Conservation (phyloP, 1,140 invertebrate species). For the Atta colombica region DNA sequence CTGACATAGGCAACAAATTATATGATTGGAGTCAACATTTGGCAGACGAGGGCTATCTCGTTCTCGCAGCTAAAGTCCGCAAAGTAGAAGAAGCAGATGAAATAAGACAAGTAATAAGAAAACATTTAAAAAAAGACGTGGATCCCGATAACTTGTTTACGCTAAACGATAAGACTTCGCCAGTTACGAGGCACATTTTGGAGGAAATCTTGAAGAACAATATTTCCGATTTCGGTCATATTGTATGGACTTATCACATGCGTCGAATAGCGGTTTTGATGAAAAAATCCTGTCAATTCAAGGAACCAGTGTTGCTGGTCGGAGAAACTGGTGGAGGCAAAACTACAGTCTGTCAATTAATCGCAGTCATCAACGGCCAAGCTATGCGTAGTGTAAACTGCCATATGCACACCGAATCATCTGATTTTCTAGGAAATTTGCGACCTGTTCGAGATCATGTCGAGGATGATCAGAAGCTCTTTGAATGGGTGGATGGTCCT, state of each 20-base stretch:
- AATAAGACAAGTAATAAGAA: conserved; percentile 93
- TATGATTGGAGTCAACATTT: conserved; percentile 99
- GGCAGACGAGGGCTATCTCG: conserved; percentile 98
- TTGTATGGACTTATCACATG: conserved; percentile 98
- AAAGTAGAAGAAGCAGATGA: conserved; percentile 92
- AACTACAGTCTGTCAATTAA: conserved; percentile 97
- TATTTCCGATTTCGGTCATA: conserved; percentile 90
- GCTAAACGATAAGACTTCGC: conserved; percentile 91
- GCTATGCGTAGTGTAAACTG: conserved; percentile 95
- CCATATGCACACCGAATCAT: conserved; percentile 99
- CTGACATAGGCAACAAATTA: conserved; percentile 87
- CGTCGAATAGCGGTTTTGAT: conserved; percentile 96
- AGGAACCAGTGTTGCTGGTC: conserved; percentile 98
- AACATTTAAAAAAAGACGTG: conserved; percentile 94
- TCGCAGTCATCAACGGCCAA: conserved; percentile 90
- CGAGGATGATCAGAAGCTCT: conserved; percentile 89
- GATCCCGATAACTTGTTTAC: conserved; percentile 92
- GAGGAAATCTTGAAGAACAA: conserved; percentile 88
- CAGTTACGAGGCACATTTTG: conserved; percentile 92
- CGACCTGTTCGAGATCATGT: conserved; percentile 93
- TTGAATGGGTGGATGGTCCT: conserved; percentile 99
- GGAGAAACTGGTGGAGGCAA: conserved; percentile 99
- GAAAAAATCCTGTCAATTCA: conserved; percentile 95
- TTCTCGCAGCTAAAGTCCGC: conserved; percentile 97
- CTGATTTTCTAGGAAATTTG: conserved; percentile 98